Evolutionary conservation across 1,140 invertebrate genomes (phyloP).

Genomic region (Chlorops oryzae): DNA sequence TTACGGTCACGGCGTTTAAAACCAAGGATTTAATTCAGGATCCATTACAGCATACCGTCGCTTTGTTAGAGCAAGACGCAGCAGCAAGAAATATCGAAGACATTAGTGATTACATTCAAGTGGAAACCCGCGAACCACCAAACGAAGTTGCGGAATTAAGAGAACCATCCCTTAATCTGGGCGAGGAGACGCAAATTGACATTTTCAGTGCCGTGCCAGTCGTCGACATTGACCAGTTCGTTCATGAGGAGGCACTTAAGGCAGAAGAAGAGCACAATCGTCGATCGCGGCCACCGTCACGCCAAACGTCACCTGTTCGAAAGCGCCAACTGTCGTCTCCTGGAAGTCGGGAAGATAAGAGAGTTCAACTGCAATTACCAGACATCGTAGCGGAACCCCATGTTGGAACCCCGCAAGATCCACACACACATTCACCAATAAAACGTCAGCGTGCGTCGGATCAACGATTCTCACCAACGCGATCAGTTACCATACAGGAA

Average conservation of each 20-base stretch:
- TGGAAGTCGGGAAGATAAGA: conserved; percentile 2
- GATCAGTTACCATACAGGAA: too few species aligned
- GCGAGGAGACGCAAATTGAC: conserved; percentile 33
- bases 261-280: conserved; percentile 20
- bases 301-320: conserved; percentile 6
- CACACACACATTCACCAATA: conserved; percentile 13
- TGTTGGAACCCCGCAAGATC: background rate
- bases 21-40: too few species aligned
- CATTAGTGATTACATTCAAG: conserved; percentile 36
- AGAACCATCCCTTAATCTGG: conserved; percentile 22
- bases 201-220: conserved; percentile 27
- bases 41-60: conserved; percentile 32
- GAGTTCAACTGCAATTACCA: conserved; percentile 27
- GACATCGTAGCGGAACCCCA: too few species aligned
- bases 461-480: conserved; percentile 27
- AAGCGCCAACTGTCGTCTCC: conserved; percentile 28
- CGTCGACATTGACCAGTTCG: conserved; percentile 32
- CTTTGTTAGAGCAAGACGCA: conserved; percentile 29
- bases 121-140: conserved; percentile 29
- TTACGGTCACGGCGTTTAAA: too few species aligned
- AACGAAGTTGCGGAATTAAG: conserved; percentile 25
- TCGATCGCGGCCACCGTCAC: conserved; percentile 29
- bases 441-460: conserved; percentile 40
- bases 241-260: conserved; percentile 27
- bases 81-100: conserved; percentile 33